Evolutionary conservation across 2,888 invertebrate species (phyloP), one percentile per base, ranked within the genome.

Genomic region (Tinea pellionella): DNA sequence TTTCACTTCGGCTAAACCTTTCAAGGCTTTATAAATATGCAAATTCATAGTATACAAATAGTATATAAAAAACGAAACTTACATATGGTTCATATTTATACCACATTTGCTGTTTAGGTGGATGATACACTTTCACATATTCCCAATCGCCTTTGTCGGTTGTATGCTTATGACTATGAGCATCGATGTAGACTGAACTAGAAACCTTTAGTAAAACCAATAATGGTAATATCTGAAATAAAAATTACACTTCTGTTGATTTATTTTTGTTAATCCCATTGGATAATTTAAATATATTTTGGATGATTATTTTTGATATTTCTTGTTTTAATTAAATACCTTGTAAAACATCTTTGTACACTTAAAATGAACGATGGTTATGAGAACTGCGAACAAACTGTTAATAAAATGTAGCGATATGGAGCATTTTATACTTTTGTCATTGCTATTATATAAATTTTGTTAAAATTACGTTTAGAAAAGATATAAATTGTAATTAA

Each of bases 391-490:
- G 72, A 72, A 72, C 72, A 66, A 76, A 85, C 86, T 86, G 86
- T 82, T 83, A 72, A 72, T 71, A 66, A 71, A 68, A 66, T 66
- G 64, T 67, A 68, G 66, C 65, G 73, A 68, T 72, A 74, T 75
- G 69, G 72, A 73, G 76, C 79, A 66, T 83, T 87, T 81, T 86
- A 86, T 86, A 86, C 78, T 84, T 77, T 80, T 47, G 59, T 41
- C 53, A 18, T 18, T n/a, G 59, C 78, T 74, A 77, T 84, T 85
- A 81, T 75, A 83, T 83, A 83, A 86, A 68, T 43, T 60, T 60
- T 32, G 32, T 32, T 61, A 57, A 56, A 61, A 61, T 47, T 47
- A 15, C 57, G 30, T 43, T 59, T 59, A 2, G 18, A 59, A 43
- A 59, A n/a, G 12, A n/a, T 24, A 41, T 29, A 42, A 43, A 37